Conservation (phyloP, 2,113 vertebrate genomes). For the Phocoena sinus region DNA sequence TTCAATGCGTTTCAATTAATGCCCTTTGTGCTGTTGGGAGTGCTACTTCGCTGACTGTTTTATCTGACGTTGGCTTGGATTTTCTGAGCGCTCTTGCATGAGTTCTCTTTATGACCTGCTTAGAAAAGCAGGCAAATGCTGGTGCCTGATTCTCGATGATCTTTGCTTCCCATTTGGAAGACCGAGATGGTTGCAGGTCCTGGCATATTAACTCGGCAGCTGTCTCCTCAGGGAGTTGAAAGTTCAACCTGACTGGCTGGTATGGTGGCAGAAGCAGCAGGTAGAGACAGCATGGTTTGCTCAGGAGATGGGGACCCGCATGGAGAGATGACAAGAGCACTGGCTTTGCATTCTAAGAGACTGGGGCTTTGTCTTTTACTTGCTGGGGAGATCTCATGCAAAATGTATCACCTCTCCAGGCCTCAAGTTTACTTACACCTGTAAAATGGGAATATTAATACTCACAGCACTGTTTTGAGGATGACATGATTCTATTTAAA, state of each 20-base stretch:
- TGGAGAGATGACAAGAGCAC: background rate
- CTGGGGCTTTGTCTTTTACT: background rate
- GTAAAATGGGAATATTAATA: background rate
- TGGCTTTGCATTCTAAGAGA: background rate
- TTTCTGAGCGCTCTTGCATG: background rate
- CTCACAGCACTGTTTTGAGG: background rate
- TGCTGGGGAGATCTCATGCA: background rate
- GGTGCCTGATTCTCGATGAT: background rate
- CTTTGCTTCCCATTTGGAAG: background rate
- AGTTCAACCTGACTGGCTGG: background rate
- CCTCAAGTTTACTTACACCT: background rate
- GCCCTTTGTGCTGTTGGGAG: constrained; percentile 44
- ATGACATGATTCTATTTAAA: background rate
- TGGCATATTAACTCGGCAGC: background rate
- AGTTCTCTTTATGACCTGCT: background rate
- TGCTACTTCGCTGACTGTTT: background rate
- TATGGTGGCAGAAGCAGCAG: background rate
- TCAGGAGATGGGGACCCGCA: background rate
- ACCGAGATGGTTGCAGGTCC: background rate
- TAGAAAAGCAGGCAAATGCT: constrained; percentile 11
- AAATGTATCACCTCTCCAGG: background rate
- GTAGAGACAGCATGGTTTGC: background rate
- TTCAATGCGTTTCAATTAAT: constrained; percentile 44
- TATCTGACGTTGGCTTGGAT: background rate
- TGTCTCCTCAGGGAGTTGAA: background rate